Base-by-base conservation (phyloP, 2,888 invertebrate species). In the Cerastoderma edule region DNA sequence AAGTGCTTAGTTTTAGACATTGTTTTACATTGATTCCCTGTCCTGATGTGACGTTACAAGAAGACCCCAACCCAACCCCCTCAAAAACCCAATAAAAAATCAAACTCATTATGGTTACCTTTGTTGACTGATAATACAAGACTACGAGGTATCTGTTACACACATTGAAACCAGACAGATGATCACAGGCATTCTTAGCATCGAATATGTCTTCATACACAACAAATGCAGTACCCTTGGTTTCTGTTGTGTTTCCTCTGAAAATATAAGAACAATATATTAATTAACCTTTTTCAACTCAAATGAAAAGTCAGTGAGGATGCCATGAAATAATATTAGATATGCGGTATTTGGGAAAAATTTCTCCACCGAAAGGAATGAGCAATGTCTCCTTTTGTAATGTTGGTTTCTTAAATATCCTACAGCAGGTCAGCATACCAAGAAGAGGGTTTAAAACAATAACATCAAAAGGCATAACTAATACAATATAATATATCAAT, bases 141-240 rank as follows among this genome's bases (percentile, higher is more conserved):
- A 99, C 99, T n/a, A 99, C 99, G 44, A 99, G 94, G 92, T 99
- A 99, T 88, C 99, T 95, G 93, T 99, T 99, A 92, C 99, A 99
- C 35, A 99, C 99, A 93, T 99, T 99, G 93, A 99, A 99, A 10
- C 99, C 99, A 70, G 98, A 98, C 69, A 99, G 94, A 93, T 99
- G 99, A 93, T 99, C 99, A 93, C 99, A 99, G 3, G 99, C 99
- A 94, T 99, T 99, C 93, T 99, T 99, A 0, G 99, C 99, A 95
- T 99, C 99, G 94, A 99, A 99, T 89, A 99, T 99, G 92, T 99
- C 99, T 94, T 99, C 99, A 93, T 99, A 99, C 0, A 99, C 98
- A 63, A 99, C 99, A 95, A 99, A 99, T 24, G 99, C 99, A 39
- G 99, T 99, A 67, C 99, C 99, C 93, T 98, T 95, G 0, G 99